A percentile compares a stretch with the other conserved stretches of the same genome.
phyloP scores from a whole-genome alignment of 1,140 invertebrate species.

The Capitella teleta region DNA sequence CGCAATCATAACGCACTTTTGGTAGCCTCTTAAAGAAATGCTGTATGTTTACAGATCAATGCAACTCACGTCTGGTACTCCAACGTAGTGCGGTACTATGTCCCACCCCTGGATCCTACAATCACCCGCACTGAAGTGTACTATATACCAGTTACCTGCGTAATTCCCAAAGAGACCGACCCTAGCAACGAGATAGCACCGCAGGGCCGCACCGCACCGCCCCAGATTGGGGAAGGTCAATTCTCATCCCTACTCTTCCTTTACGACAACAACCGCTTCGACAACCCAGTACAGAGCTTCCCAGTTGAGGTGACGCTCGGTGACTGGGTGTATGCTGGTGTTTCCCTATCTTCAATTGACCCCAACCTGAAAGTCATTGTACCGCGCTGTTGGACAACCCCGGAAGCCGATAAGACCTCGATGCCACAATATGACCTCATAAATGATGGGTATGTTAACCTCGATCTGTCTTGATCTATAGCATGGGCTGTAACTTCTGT shows the following conservation, averaged over 20 bases:
- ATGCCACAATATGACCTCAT: slow-evolving; percentile 17
- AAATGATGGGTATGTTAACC: slow-evolving; percentile 17
- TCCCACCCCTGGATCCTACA: slow-evolving; percentile 13
- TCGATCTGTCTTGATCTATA: background rate
- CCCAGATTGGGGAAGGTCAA: slow-evolving; percentile 12
- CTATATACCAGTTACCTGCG: slow-evolving; percentile 20
- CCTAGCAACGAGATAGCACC: background rate
- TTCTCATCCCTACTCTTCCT: slow-evolving; percentile 16
- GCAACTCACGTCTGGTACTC: slow-evolving; percentile 25
- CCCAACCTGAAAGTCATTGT: slow-evolving; percentile 24
- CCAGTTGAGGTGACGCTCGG: slow-evolving; percentile 20
- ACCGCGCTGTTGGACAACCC: slow-evolving; percentile 20
- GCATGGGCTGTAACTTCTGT: background rate
- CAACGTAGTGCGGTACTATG: slow-evolving; percentile 21
- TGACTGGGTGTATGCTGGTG: slow-evolving; percentile 24
- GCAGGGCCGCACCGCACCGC: background rate
- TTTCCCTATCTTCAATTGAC: slow-evolving; percentile 19
- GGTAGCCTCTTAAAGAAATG: background rate
- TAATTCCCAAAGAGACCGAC: slow-evolving; percentile 14
- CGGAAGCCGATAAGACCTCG: slow-evolving; percentile 12
- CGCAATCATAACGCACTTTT: no score
- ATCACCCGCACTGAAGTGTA: slow-evolving; percentile 21
- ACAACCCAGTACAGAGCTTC: slow-evolving; percentile 8
- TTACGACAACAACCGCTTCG: slow-evolving; percentile 13
- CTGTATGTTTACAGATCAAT: slow-evolving; percentile 21